Base-by-base conservation (phyloP, 1,140 invertebrate genomes). In the Pinna nobilis region DNA sequence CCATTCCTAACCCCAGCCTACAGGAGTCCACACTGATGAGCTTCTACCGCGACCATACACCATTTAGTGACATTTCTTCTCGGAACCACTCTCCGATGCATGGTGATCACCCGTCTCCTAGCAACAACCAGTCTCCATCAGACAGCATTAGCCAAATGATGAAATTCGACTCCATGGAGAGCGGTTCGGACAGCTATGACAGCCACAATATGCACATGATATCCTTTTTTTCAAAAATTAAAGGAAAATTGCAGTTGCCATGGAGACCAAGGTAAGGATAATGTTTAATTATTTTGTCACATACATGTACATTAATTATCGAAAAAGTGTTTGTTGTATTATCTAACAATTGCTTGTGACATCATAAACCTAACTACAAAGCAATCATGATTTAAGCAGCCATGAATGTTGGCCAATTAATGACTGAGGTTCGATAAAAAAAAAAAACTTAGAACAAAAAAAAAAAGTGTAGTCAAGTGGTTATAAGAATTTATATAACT, bases 1-100 rank as follows among this genome's bases (percentile, higher is more conserved):
- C 96, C 86, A 98, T 98, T 89, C 95, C 96, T 63, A 98, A 98
- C 90, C 97, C 96, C 49, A 95, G 95, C 83, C 91, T 98, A 76
- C 95, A 97, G 90, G 96, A 98, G 90, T 96, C 95, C 74, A 95
- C 97, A 90, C 94, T 98, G 25, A 70, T 89, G 59, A 78, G 71
- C 44, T 85, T 83, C 70, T 96, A 96, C 90, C 95, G 95, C 89
- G 91, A 91, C 60, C 92, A 93, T 79, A 90, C 88, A 77, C 88
- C 89, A 71, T 88, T 90, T 77, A 90, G 69, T 63, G 72, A 91
- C 64, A 49, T 76, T 47, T 77, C 70, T 25, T 74, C 82, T 18
- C 74, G 76, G 20, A 82, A 77, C 66, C 79, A 81, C 41, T 84
- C 82, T 2, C 80, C 82, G 1, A 65, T 76, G 13, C 70, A 79